phyloP scores from a whole-genome alignment of 2,113 vertebrate species.

The Eupsittula cactorum region DNA sequence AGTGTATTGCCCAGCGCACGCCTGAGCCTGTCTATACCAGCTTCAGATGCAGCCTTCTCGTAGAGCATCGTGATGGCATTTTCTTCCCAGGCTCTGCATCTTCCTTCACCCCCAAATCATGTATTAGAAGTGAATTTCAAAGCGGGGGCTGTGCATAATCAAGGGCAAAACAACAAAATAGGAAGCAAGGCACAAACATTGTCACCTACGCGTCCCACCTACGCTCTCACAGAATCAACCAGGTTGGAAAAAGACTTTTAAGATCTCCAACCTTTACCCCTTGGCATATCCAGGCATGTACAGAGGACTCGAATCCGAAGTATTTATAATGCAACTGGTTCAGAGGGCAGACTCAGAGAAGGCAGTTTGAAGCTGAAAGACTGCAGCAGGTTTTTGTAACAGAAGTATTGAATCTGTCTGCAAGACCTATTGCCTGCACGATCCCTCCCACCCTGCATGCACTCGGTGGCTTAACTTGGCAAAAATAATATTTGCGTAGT shows the following conservation, averaged over 20 bases:
- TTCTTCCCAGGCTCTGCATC: not conserved
- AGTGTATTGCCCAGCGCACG: fast-evolving
- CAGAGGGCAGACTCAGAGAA: not conserved
- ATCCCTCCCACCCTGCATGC: not conserved
- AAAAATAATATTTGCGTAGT: not conserved
- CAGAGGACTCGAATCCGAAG: not conserved
- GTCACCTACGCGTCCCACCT: not conserved
- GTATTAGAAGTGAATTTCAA: not conserved
- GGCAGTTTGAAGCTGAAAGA: not conserved
- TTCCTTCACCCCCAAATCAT: not conserved
- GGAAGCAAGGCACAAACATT: not conserved
- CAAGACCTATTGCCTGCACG: not conserved
- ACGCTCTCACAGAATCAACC: not conserved
- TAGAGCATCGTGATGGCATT: not conserved
- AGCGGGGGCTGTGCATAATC: not conserved
- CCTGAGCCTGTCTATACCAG: not conserved
- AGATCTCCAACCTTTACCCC: not conserved
- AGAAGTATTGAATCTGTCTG: not conserved
- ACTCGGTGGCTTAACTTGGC: not conserved
- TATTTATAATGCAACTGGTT: not conserved
- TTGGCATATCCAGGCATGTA: not conserved
- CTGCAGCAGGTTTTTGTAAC: not conserved
- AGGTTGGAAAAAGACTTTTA: not conserved
- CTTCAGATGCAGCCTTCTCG: not conserved
- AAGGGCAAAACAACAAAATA: not conserved